Conservation (phyloP, 2,113 vertebrate genomes). For the Istiophorus platypterus region DNA sequence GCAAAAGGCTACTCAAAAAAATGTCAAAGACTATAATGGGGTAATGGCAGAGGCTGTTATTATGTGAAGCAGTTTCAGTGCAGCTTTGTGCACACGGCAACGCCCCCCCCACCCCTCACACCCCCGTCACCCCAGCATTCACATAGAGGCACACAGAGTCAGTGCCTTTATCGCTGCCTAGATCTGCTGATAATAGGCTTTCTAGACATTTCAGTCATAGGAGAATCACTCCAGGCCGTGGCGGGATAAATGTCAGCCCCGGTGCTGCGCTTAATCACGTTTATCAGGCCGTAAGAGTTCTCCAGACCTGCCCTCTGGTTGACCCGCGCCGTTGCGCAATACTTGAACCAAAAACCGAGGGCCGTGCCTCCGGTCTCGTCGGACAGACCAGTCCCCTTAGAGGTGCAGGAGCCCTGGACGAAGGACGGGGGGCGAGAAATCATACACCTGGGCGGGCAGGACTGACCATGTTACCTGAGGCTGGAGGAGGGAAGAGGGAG, state of each 20-base stretch:
- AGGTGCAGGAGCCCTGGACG: too few relatives aligned
- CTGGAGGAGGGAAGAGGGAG: background rate
- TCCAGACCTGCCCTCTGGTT: slow-evolving; percentile 70
- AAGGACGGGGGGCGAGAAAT: slow-evolving; percentile 22
- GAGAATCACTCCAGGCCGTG: slow-evolving; percentile 1
- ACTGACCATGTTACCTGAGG: slow-evolving; percentile 33
- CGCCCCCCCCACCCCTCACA: background rate
- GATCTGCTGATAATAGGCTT: slow-evolving; percentile 16
- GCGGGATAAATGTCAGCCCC: slow-evolving; percentile 37
- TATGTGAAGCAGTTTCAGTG: slow-evolving; percentile 22
- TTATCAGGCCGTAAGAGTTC: slow-evolving; percentile 59
- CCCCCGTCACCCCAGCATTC: too few relatives aligned
- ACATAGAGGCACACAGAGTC: background rate
- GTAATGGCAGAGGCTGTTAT: slow-evolving; percentile 11
- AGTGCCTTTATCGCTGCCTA: slow-evolving; percentile 2
- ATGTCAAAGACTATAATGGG: background rate
- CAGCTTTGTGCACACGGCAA: background rate
- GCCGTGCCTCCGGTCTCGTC: slow-evolving; percentile 58
- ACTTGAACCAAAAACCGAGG: slow-evolving; percentile 67
- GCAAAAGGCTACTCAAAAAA: slow-evolving; percentile 8
- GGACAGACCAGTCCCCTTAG: slow-evolving; percentile 52
- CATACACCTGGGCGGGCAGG: slow-evolving; percentile 23
- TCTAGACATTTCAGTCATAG: slow-evolving; percentile 20
- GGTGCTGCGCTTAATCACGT: slow-evolving; percentile 52
- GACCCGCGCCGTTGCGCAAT: slow-evolving; percentile 77